Percentiles rank a stretch among this genome's conserved stretches.
phyloP scores from a whole-genome alignment of 2,113 vertebrate genomes.

The Astatotilapia flaviijosephi region DNA sequence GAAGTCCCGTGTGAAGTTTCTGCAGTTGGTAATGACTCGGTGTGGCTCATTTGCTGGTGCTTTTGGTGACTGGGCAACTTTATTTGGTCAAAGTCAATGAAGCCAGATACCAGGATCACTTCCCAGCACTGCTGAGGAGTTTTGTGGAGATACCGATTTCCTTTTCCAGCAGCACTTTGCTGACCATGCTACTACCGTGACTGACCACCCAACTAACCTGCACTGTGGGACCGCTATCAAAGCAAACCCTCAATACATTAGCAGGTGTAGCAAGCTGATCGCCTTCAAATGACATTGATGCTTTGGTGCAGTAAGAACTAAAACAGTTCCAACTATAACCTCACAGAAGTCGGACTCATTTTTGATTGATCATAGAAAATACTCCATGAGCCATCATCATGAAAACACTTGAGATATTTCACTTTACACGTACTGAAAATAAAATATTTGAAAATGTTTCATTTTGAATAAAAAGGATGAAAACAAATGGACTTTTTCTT shows the following conservation, averaged over 20 bases:
- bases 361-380: neutral
- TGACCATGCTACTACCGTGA: neutral
- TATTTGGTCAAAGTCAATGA: neutral
- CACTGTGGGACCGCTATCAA: fast-evolving
- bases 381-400: neutral
- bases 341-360: neutral
- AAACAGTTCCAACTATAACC: neutral
- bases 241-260: neutral
- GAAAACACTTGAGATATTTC: neutral
- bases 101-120: neutral
- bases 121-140: neutral
- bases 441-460: fast-evolving
- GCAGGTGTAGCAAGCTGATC: neutral
- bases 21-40: neutral
- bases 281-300: neutral
- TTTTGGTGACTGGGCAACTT: neutral
- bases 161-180: neutral
- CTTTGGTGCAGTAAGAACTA: neutral
- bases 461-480: fast-evolving
- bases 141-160: fast-evolving
- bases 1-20: neutral
- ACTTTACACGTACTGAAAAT: neutral
- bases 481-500: neutral
- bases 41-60: neutral
- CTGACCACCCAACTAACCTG: fast-evolving